Evolutionary conservation across 1,140 invertebrate genomes (phyloP).

Genomic region (Panonychus citri): DNA sequence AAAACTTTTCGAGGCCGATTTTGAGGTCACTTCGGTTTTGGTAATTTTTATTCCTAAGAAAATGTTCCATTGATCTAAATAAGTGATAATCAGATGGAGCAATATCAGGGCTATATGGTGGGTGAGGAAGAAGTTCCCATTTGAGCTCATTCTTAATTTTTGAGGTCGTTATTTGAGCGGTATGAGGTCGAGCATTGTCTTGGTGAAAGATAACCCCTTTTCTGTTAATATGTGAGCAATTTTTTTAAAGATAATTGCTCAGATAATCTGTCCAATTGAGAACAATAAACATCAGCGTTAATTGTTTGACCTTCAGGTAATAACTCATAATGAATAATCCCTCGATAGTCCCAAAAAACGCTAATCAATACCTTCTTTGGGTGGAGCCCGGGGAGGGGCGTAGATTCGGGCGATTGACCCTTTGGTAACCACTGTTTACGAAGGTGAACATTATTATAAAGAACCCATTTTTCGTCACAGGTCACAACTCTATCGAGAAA

Average conservation of each 20-base stretch:
- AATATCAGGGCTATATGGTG: no score
- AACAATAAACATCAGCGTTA: background rate
- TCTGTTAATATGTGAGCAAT: background rate
- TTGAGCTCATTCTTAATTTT: constrained; percentile 19
- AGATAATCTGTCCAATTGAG: constrained; percentile 2
- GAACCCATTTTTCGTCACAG: constrained; percentile 7
- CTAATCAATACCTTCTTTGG: constrained; percentile 6
- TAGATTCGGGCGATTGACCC: background rate
- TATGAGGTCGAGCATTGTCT: no score
- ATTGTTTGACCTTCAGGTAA: constrained; percentile 1
- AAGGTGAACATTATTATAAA: constrained; percentile 6
- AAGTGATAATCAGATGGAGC: no score
- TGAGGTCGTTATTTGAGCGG: background rate
- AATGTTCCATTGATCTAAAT: no score
- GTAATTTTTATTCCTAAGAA: constrained; percentile 8
- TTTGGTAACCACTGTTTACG: background rate
- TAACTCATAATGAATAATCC: constrained; percentile 5
- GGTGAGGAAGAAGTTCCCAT: constrained; percentile 18
- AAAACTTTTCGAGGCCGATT: background rate
- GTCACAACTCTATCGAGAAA: constrained; percentile 6
- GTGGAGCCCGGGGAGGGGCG: background rate
- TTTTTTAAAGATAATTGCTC: background rate
- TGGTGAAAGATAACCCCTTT: background rate
- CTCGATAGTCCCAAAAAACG: constrained; percentile 9
- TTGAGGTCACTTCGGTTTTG: background rate